Evolutionary conservation across 2,797 vertebrate species (phyloP), one percentile per base, ranked within the genome.

Genomic region (Ceyx erithaca): DNA sequence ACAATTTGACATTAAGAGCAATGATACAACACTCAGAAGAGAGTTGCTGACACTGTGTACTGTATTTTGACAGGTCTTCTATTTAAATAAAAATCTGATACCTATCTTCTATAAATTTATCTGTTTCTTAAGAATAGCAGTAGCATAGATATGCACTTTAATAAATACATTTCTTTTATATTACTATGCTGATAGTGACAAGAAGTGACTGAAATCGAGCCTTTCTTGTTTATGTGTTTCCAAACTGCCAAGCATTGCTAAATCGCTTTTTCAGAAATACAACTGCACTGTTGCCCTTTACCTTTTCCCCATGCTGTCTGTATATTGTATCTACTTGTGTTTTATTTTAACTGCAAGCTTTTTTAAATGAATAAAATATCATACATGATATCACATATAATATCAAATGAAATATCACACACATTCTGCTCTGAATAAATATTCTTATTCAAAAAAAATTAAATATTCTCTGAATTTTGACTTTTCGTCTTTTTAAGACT

Each of bases 61-160:
- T 61, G 16, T 51, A 46, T 85, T 92, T 95, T 92, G 87, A 90
- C 31, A 93, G 12, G 30, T 70, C 26, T 77, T 86, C 48, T 57
- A 33, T 57, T 88, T 49, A 85, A 85, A 82, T 80, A 57, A 48
- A 92, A 90, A n/a, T 37, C 45, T 80, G 73, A 41, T 25, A 22
- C 3, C 5, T 15, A 33, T 14, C 25, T 72, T 87, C 12, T 19
- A 59, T 17, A 21, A 28, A 68, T 78, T 46, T 40, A 4, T 54
- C 1, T 64, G 5, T 31, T n/a, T 57, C 1, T 59, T 64, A 71
- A 23, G 5, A 87, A 77, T 26, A 83, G 7, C 17, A 89, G 30
- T 58, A 51, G 43, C 13, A 40, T 28, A 48, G 5, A 73, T 8
- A 63, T 19, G 14, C 3, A 67, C 16, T 46, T 28, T n/a, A 73